Evolutionary conservation across 1,140 invertebrate genomes (phyloP).

Genomic region (Aphaenogaster floridana): DNA sequence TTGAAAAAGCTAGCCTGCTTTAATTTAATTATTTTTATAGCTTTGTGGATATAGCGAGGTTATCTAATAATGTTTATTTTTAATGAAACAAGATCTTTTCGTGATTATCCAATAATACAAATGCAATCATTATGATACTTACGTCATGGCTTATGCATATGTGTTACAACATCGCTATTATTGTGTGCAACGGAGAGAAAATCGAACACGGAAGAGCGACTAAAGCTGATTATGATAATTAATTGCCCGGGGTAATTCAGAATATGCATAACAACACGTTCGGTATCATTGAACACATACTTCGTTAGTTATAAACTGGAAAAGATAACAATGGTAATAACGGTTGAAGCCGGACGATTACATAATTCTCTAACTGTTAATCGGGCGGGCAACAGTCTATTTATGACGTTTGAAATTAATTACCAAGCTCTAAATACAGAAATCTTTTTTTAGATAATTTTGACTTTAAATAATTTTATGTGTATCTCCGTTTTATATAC

Average conservation of each 20-base stretch:
- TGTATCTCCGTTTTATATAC: background rate
- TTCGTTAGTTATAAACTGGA: constrained; percentile 56
- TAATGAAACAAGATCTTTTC: background rate
- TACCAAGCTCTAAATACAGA: background rate
- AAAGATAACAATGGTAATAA: constrained; percentile 32
- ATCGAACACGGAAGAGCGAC: constrained; percentile 47
- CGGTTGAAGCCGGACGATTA: background rate
- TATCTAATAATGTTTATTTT: background rate
- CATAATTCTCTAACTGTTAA: constrained; percentile 15
- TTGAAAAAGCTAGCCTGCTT: too few relatives aligned
- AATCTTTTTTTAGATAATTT: background rate
- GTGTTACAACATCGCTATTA: background rate
- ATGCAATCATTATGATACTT: background rate
- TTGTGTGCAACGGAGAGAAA: constrained; percentile 16
- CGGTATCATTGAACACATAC: constrained; percentile 57
- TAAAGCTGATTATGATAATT: constrained; percentile 75
- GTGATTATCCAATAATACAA: background rate
- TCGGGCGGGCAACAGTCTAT: background rate
- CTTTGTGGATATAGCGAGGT: too few relatives aligned
- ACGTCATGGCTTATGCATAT: too few relatives aligned
- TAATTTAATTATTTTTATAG: background rate
- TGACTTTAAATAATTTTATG: background rate
- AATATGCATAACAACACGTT: constrained; percentile 30
- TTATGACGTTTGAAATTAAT: constrained; percentile 17
- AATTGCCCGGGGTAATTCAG: constrained; percentile 66